phyloP scores from a whole-genome alignment of 2,113 vertebrate genomes.

The Corythornis cristatus region DNA sequence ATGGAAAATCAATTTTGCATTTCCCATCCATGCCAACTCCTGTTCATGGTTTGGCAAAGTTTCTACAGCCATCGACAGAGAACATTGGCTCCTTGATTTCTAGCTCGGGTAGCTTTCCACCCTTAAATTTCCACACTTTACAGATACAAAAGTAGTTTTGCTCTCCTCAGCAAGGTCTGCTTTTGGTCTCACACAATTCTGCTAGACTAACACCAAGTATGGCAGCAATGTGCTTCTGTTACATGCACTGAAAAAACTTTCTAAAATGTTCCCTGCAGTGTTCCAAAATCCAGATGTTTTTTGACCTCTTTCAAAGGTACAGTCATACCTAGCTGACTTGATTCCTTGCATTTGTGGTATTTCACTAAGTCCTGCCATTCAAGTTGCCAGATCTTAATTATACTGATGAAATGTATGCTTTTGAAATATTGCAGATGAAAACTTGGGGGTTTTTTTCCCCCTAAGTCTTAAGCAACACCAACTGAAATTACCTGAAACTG shows the following conservation, averaged over 20 bases:
- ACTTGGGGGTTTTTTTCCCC: not conserved
- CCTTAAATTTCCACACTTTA: not conserved
- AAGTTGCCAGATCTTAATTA: not conserved
- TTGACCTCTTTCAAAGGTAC: not conserved
- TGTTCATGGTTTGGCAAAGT: not conserved
- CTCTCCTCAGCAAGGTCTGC: not conserved
- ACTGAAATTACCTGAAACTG: not conserved
- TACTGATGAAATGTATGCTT: not conserved
- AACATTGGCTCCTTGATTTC: not conserved
- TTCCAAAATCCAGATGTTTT: not conserved
- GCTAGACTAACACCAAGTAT: not conserved
- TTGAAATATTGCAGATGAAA: not conserved
- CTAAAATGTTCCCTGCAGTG: not conserved
- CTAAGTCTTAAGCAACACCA: not conserved
- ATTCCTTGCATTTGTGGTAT: rapidly evolving
- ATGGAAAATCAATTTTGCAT: not conserved
- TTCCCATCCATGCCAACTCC: not conserved
- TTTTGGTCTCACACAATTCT: not conserved
- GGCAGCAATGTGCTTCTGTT: not conserved
- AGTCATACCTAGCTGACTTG: not conserved
- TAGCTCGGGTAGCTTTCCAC: not conserved
- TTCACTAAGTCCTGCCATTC: not conserved
- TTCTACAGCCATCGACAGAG: not conserved
- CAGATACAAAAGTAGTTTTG: not conserved
- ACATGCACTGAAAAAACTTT: not conserved